Evolutionary conservation across 1,140 invertebrate genomes (phyloP), one percentile per base, ranked within the genome.

Genomic region (Drosophila varians): DNA sequence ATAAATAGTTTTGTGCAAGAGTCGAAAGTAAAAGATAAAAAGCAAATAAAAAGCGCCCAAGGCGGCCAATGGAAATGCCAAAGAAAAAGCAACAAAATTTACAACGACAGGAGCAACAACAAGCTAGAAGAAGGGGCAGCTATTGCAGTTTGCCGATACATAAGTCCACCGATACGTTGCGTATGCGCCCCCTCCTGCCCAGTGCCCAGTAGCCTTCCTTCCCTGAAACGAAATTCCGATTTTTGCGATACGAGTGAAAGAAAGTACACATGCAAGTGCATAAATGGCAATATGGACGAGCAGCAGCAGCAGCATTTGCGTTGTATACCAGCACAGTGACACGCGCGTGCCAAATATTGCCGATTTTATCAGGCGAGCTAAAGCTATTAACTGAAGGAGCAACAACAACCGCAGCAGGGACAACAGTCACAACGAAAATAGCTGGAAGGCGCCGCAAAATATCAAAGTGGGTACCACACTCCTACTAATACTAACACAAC

Each of bases 211-310:
- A 1, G 2, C 26, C 3, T 36, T 14, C 36, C 36, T 36, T 14
- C 9, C 34, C 34, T 4, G 34, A 36, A 40, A 40, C n/a, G n/a
- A 40, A 40, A 28, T 28, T 31, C 28, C 28, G 14, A 42, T 18
- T 18, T 18, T 23, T 49, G 18, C 45, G 34, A 26, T 31, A 26
- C 46, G 21, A n/a, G n/a, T n/a, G n/a, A n/a, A n/a, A n/a, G n/a
- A n/a, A n/a, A n/a, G n/a, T 11, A 57, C 74, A 70, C 74, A 82
- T 83, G 74, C 75, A 66, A 54, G 74, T 74, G 75, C 76, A 79
- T 86, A 62, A 84, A 75, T 83, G 80, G 80, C 78, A 78, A 74
- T 79, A 84, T 86, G 80, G 69, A 73, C 75, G 65, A 86, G 66
- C 65, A 84, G 75, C 72, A 58, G 52, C 71, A 64, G 53, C 72